Evolutionary conservation across 2,888 invertebrate genomes (phyloP), one percentile per base, ranked within the genome.

Genomic region (Macroteleia sp.): DNA sequence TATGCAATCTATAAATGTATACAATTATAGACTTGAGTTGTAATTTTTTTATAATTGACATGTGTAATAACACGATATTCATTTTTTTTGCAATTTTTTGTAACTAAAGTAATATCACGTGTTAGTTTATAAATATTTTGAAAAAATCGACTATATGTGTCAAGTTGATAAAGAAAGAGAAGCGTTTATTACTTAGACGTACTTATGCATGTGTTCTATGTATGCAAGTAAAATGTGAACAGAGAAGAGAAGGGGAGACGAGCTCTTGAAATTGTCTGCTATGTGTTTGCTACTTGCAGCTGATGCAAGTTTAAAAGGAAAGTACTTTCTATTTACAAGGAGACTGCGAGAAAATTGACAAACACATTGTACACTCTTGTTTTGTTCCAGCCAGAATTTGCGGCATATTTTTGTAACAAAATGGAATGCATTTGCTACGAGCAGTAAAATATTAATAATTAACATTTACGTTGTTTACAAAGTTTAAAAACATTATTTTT

Each of bases 291-390:
- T 46, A 57, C 14, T 22, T 57, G 25, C 57, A 57, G 22, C 50
- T 57, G 50, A 62, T 64, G 64, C 34, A 46, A 64, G 54, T 54
- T 46, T 75, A 52, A 67, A 75, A 67, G 54, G 67, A 75, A 75
- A 75, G 74, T 75, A 75, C 74, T 75, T 75, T 75, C 74, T 67
- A 75, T 67, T 75, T 66, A 28, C 54, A 17, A 46, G 54, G 20
- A 59, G 59, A 52, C 59, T 52, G 59, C 48, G 61, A 66, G 59
- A 75, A 67, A 66, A 75, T 67, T 54, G 32, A 46, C 48, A 44
- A n/a, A n/a, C n/a, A n/a, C n/a, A n/a, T 32, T 54, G 56, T 62
- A 10, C 20, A 39, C 28, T 34, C 54, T 50, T 34, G 20, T 34
- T 46, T 39, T 46, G 10, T 34, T 34, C 59, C 14, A 10, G 3